phyloP scores from a whole-genome alignment of 2,888 invertebrate genomes.

The Acanthacorydalis orientalis region DNA sequence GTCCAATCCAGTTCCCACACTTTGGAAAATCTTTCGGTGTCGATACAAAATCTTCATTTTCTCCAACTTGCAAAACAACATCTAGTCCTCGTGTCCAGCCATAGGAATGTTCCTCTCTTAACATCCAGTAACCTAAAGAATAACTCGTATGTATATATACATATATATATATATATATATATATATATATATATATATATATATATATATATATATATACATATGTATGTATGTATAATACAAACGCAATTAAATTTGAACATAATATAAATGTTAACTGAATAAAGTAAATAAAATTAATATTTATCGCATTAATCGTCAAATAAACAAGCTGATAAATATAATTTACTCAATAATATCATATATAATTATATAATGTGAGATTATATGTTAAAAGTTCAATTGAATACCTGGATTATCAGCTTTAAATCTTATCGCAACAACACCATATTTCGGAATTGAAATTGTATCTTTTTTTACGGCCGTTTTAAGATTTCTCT shows the following conservation, averaged over 20 bases:
- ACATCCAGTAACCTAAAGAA: constrained; percentile 56
- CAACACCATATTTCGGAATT: constrained; percentile 51
- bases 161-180: not conserved
- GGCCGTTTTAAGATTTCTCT: constrained; percentile 40
- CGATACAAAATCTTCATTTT: constrained; percentile 41
- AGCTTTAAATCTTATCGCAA: constrained; percentile 54
- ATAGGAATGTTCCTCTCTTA: constrained; percentile 56
- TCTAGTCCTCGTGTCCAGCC: constrained; percentile 64
- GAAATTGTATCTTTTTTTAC: constrained; percentile 56
- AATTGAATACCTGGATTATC: constrained; percentile 45
- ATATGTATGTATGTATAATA: too few relatives aligned
- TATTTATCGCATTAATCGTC: too few relatives aligned
- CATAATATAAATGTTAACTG: too few relatives aligned
- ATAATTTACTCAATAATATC: too few relatives aligned
- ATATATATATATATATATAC: too few relatives aligned
- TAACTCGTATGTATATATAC: not conserved
- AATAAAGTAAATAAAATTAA: too few relatives aligned
- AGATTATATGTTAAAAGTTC: not conserved
- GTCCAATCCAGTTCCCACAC: constrained; percentile 61
- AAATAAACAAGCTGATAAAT: too few relatives aligned
- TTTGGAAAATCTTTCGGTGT: constrained; percentile 58
- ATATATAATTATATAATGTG: too few relatives aligned
- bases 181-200: too few relatives aligned
- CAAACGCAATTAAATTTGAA: too few relatives aligned
- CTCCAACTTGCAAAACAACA: constrained; percentile 56